Conservation (phyloP, 2,797 vertebrate species). For the Neomorphus geoffroyi region DNA sequence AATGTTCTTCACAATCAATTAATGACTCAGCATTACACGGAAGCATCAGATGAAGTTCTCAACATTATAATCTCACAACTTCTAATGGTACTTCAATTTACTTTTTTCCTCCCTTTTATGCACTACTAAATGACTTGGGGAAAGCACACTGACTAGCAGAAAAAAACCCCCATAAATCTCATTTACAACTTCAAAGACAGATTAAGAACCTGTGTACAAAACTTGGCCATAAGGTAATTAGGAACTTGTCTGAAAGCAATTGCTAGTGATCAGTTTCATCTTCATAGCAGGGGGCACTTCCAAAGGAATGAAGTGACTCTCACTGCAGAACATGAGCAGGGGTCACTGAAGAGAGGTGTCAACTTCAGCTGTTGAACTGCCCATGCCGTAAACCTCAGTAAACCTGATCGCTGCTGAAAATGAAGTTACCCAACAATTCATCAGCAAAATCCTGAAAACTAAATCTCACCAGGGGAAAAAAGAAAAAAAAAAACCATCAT, state of each 20-base stretch:
- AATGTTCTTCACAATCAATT: neutral
- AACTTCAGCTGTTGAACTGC: neutral
- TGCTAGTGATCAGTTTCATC: neutral
- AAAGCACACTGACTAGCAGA: neutral
- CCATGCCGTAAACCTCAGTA: neutral
- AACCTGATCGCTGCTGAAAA: neutral
- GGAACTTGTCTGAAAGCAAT: neutral
- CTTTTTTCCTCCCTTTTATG: neutral
- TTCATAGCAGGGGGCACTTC: neutral
- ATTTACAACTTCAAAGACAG: neutral
- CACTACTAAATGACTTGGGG: neutral
- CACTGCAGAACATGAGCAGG: neutral
- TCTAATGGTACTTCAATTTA: neutral
- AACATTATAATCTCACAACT: fast-evolving
- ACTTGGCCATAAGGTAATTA: neutral
- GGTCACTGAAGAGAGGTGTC: neutral
- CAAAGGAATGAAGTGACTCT: neutral
- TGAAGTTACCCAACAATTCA: neutral
- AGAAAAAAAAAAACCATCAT: fast-evolving
- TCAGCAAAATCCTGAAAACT: neutral
- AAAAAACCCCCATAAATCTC: neutral
- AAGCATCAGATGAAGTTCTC: neutral
- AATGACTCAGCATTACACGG: neutral
- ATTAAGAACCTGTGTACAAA: neutral
- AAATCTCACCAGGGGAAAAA: neutral